Percentiles rank a stretch among this genome's conserved stretches.
phyloP scores from a whole-genome alignment of 2,113 vertebrate species.

The Melanotaenia duboulayi region DNA sequence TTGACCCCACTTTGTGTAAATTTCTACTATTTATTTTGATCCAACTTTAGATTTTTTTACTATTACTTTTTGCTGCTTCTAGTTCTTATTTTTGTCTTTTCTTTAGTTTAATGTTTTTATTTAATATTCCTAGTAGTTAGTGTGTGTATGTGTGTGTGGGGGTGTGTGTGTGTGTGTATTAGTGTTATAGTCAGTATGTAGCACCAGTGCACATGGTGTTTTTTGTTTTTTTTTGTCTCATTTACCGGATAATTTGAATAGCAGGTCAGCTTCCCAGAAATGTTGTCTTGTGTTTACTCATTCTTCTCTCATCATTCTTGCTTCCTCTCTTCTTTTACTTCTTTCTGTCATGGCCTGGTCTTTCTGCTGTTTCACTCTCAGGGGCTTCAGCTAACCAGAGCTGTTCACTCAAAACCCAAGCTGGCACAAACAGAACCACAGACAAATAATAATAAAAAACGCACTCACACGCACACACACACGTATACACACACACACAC shows the following conservation, averaged over 20 bases:
- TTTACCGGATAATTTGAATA: slow-evolving; percentile 23
- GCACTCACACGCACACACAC: no score
- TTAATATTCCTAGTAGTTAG: slow-evolving; percentile 38
- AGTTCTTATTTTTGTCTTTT: slow-evolving; percentile 43
- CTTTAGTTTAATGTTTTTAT: slow-evolving; percentile 34
- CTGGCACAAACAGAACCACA: slow-evolving; percentile 50
- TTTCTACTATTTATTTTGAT: slow-evolving; percentile 67
- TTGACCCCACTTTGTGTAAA: slow-evolving; percentile 29
- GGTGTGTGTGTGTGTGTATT: slow-evolving; percentile 10
- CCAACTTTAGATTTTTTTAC: slow-evolving; percentile 22
- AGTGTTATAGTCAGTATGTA: slow-evolving; percentile 22
- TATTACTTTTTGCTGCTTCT: slow-evolving; percentile 53
- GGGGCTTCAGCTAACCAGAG: slow-evolving; percentile 68
- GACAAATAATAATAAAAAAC: not conserved
- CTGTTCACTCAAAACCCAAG: slow-evolving; percentile 53
- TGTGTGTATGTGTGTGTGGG: slow-evolving; percentile 21
- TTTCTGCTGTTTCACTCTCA: slow-evolving; percentile 73
- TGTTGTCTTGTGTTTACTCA: slow-evolving; percentile 4
- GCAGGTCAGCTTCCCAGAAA: slow-evolving; percentile 25
- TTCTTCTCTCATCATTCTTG: not conserved
- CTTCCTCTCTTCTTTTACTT: not conserved
- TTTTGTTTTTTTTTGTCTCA: no score
- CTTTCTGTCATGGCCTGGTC: slow-evolving; percentile 31
- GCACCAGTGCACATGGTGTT: slow-evolving; percentile 23
- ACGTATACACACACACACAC: not conserved